Base-by-base conservation (phyloP, 2,888 invertebrate genomes). In the Yponomeuta cagnagella region DNA sequence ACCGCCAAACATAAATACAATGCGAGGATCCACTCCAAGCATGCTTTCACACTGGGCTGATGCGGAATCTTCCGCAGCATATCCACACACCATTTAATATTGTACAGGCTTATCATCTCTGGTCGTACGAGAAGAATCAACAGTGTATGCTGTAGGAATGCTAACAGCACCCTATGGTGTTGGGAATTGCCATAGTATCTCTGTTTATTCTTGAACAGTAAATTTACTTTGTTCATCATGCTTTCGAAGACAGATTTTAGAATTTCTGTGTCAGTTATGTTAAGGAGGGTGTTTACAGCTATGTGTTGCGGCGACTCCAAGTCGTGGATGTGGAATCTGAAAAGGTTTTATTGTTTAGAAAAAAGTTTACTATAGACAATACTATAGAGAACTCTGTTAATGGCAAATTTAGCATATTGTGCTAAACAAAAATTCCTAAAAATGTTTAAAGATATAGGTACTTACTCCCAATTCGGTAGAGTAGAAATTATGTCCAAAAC, bases 121-220 rank as follows among this genome's bases (percentile, higher is more conserved):
- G 77, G 77, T 71, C 82, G 84, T 43, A 85, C 65, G 70, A 85
- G 74, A 12, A 82, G 74, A 9, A 87, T 80, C 12, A 86, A 76
- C 31, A 89, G 74, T 64, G 89, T 75, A 75, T 84, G 84, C 74
- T 91, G 91, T n/a, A 92, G 67, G 1, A 82, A 81, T 12, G 78
- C 79, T 69, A 87, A 78, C 23, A 92, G 74, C n/a, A 81, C 75
- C 73, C 86, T 83, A 73, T 93, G 92, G 0, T 80, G 73, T 37
- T 86, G 82, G 0, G 90, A 90, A 74, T 90, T 88, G 0, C 84
- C 87, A 70, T 92, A 90, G 73, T 93, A 93, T 67, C 92, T 81
- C 71, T 82, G 83, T 75, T 89, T 91, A 43, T 82, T 85, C 73
- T 81, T 85, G 66, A 91, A 84, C 12, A 79, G 75, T 3, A 80